Evolutionary conservation across 1,140 invertebrate species (phyloP), one percentile per base, ranked within the genome.

Genomic region (Drosophila willistoni): DNA sequence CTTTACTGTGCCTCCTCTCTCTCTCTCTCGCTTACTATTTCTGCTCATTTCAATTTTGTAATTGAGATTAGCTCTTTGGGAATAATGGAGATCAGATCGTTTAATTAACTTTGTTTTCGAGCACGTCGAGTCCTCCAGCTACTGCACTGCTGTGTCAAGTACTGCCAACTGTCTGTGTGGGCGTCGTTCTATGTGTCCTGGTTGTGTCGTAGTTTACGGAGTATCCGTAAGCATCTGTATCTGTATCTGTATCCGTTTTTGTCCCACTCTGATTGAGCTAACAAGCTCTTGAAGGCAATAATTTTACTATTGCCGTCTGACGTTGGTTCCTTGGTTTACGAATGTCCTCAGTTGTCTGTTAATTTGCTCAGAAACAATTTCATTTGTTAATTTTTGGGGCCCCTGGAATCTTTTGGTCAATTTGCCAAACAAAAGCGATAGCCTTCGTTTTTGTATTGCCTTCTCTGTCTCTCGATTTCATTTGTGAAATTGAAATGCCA

Each of bases 81-180:
- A 81, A 90, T 90, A 90, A 90, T 87, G 83, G 87, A 90, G 87
- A 90, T 90, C 87, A 87, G 87, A 90, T 90, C 87, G 87, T 90
- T 90, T 90, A 90, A 90, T 90, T 90, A 90, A 90, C 78, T 90
- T 90, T 90, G 76, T 87, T 86, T 76, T 87, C 84, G 80, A 89
- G 84, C 74, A 80, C 73, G 86, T 83, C 57, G 47, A 70, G 64
- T 77, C 56, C 59, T 68, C 41, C 71, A 34, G 59, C 71, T 19
- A 9, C 44, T 47, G 44, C 7, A 9, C 14, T 69, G 64, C 57
- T 57, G 69, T 87, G 76, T 79, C 83, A 83, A 83, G 79, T 70
- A 65, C 47, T 59, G 63, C 60, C 65, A 61, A 60, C 71, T 64
- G 69, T 66, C 68, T 76, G 54, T 17, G 75, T 39, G 56, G 63